These are phyloP conservation scores for Abrostola tripartita DNA, from an alignment of 2,888 invertebrate species.

Conservation along the genomic window DNA sequence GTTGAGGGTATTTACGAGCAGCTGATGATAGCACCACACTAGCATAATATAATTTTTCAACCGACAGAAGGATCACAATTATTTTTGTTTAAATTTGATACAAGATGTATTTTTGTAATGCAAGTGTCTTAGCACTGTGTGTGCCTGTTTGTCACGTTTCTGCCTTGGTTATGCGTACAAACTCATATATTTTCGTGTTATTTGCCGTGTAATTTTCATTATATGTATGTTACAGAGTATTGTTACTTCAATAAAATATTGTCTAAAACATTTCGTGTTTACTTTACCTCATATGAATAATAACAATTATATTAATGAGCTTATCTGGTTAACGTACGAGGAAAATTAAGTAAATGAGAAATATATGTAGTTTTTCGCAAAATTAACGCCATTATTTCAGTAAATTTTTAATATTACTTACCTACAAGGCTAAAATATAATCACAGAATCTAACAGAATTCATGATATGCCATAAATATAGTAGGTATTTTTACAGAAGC, in stretches of 20 bases:
- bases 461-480: too few relatives aligned
- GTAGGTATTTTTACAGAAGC: too few relatives aligned
- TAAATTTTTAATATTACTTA: too few relatives aligned
- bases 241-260: slow-evolving; percentile 84
- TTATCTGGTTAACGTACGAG: too few relatives aligned
- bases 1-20: slow-evolving; percentile 14
- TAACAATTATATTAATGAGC: too few relatives aligned
- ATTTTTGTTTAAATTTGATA: slow-evolving; percentile 32
- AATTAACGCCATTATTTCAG: too few relatives aligned
- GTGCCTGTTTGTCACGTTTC: slow-evolving; percentile 53
- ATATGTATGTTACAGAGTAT: slow-evolving; percentile 83
- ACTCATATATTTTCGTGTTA: slow-evolving; percentile 57
- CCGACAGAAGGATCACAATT: slow-evolving; percentile 57
- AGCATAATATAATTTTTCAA: slow-evolving; percentile 55
- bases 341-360: too few relatives aligned
- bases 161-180: slow-evolving; percentile 63
- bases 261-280: slow-evolving; percentile 57
- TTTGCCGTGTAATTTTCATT: slow-evolving; percentile 72
- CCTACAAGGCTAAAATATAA: too few relatives aligned
- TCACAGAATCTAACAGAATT: too few relatives aligned
- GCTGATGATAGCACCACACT: slow-evolving; percentile 39
- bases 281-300: slow-evolving; percentile 20
- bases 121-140: slow-evolving; percentile 57
- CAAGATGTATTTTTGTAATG: slow-evolving; percentile 45
- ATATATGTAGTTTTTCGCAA: too few relatives aligned